A percentile compares a stretch with the other conserved stretches of the same genome.
Evolutionary conservation across 2,888 invertebrate species (phyloP).

Genomic region (Laothoe populi): DNA sequence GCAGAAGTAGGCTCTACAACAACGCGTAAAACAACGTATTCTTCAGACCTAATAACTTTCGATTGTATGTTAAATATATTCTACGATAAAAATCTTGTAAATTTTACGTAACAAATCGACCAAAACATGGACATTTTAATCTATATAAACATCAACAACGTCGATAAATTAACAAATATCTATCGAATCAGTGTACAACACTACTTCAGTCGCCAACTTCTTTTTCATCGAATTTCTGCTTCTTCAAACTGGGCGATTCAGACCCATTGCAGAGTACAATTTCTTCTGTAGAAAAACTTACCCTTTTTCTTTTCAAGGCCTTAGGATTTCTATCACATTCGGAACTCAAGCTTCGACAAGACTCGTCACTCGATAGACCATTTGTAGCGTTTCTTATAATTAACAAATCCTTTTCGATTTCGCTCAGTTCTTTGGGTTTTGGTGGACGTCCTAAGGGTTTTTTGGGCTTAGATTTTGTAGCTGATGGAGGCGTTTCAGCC

Average conservation of each 20-base stretch:
- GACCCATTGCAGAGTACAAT: slow-evolving; percentile 28
- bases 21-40: background rate
- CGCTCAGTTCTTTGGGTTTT: slow-evolving; percentile 68
- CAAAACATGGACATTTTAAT: too few relatives aligned
- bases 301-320: slow-evolving; percentile 59
- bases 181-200: slow-evolving; percentile 27
- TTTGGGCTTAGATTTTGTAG: slow-evolving; percentile 55
- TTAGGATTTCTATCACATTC: slow-evolving; percentile 53
- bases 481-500: slow-evolving; percentile 61
- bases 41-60: background rate
- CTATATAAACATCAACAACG: background rate
- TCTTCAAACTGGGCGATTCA: slow-evolving; percentile 40
- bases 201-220: slow-evolving; percentile 40
- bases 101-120: background rate
- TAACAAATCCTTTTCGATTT: slow-evolving; percentile 74
- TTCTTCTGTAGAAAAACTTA: slow-evolving; percentile 58
- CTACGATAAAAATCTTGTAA: background rate
- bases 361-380: slow-evolving; percentile 64
- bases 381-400: slow-evolving; percentile 73
- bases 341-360: slow-evolving; percentile 48
- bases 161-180: slow-evolving; percentile 23
- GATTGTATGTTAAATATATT: background rate
- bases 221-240: slow-evolving; percentile 36
- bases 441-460: slow-evolving; percentile 57
- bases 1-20: background rate